Evolutionary conservation across 2,888 invertebrate genomes (phyloP).

Genomic region (Sinohyriopsis cumingii): DNA sequence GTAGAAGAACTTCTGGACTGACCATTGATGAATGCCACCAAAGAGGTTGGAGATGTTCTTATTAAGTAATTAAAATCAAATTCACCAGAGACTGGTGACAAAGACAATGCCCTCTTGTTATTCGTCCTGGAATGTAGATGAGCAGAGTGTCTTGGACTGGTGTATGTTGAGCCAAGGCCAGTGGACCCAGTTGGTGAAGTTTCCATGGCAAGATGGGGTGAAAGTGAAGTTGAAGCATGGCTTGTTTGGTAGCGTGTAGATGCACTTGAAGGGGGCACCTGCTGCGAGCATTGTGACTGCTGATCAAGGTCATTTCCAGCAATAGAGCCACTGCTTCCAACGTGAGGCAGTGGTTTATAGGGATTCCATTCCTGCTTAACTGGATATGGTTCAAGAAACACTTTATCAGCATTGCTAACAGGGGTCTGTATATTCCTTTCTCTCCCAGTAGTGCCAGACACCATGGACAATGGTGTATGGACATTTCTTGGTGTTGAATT

Average conservation of each 20-base stretch:
- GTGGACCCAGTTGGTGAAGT: constrained; percentile 61
- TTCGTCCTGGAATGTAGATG: constrained; percentile 51
- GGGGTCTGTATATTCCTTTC: constrained; percentile 51
- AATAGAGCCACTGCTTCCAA: constrained; percentile 26
- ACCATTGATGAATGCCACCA: constrained; percentile 62
- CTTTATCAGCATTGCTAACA: constrained; percentile 45
- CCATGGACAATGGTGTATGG: constrained; percentile 50
- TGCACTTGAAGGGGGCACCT: constrained; percentile 40
- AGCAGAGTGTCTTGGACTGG: constrained; percentile 67
- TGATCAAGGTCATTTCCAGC: constrained; percentile 27
- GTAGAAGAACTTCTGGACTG: constrained; percentile 58
- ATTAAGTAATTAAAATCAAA: constrained; percentile 72
- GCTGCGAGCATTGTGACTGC: constrained; percentile 18
- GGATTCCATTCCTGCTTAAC: constrained; percentile 60
- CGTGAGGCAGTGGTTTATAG: constrained; percentile 56
- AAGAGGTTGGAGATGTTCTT: constrained; percentile 72
- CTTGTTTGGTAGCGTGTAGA: constrained; percentile 52
- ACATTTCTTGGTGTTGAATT: constrained; percentile 42
- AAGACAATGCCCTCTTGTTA: constrained; percentile 66
- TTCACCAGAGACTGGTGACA: constrained; percentile 66
- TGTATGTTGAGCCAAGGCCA: constrained; percentile 54
- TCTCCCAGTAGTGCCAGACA: constrained; percentile 34
- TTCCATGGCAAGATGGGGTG: constrained; percentile 61
- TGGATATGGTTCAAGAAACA: constrained; percentile 60
- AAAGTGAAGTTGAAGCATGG: constrained; percentile 54